Base-by-base conservation (phyloP, 2,888 invertebrate species). In the Eubasilissa splendida region DNA sequence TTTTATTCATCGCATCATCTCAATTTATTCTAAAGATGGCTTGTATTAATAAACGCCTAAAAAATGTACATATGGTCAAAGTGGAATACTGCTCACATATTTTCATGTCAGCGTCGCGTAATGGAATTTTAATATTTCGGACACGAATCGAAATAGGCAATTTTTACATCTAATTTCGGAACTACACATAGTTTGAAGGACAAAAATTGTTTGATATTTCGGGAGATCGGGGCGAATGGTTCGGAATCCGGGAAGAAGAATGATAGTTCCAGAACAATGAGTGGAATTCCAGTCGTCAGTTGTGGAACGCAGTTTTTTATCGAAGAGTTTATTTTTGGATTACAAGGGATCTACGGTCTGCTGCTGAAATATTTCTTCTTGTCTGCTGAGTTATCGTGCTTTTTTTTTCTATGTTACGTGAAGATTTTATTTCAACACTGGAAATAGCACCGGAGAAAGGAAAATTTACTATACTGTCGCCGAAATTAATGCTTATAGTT, bases 221-320 rank as follows among this genome's bases (percentile, higher is more conserved):
- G 11, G 71, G 54, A 56, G 31, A 71, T 71, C 53, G 14, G 66
- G 66, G 50, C 12, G 66, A 50, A 14, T 14, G 54, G 71, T 22
- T 10, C 2, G 80, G 82, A 82, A 82, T 82, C 82, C 60, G 56
- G 58, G 31, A 56, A 53, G 76, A 80, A 82, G 82, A 82, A 78
- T 82, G 75, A 82, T 82, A 80, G 82, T 80, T 80, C 33, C 66
- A 22, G 59, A 80, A 82, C 80, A 82, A 80, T 80, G 80, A 78
- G 42, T 53, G 80, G 82, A 82, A 82, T 82, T 77, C 33, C 52
- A n/a, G 70, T 65, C 74, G 52, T 65, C 56, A 33, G 54, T 52
- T 63, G 9, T 31, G 63, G 63, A 63, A 50, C 79, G 74, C 54
- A 11, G 65, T 63, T 60, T 74, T 60, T 74, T 80, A 63, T 71